Percentiles rank a stretch among this genome's conserved stretches.
Evolutionary conservation across 2,113 vertebrate species (phyloP).

Genomic region (Tupaia chinensis): DNA sequence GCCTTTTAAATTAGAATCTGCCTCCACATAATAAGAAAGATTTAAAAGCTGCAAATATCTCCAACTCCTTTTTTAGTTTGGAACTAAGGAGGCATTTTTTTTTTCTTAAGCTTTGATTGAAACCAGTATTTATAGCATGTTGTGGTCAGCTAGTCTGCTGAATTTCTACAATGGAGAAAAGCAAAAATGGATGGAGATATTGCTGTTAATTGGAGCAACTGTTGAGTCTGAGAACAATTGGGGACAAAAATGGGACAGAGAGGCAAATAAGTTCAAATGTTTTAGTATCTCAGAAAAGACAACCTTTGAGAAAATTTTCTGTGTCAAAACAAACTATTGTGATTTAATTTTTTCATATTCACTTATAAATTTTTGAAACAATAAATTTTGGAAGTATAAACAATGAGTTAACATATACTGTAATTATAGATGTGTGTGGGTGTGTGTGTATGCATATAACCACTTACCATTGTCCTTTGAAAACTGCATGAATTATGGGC

Average conservation of each 20-base stretch:
- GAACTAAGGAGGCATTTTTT: slow-evolving; percentile 23
- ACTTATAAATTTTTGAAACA: background rate
- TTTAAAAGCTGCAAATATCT: slow-evolving; percentile 61
- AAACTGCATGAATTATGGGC: too few relatives aligned
- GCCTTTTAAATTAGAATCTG: slow-evolving; percentile 64
- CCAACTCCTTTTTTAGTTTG: slow-evolving; percentile 4
- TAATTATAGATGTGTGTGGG: background rate
- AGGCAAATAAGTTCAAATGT: background rate
- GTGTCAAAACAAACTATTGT: background rate
- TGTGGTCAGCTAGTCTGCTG: slow-evolving; percentile 52
- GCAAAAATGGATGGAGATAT: slow-evolving; percentile 3
- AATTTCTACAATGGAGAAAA: slow-evolving; percentile 17
- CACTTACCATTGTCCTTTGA: too few relatives aligned
- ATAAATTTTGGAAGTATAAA: background rate
- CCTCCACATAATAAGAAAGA: slow-evolving; percentile 1
- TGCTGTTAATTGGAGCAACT: background rate
- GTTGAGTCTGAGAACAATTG: background rate
- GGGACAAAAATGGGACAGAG: slow-evolving; percentile 3
- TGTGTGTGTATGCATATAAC: too few relatives aligned
- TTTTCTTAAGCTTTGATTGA: slow-evolving; percentile 64
- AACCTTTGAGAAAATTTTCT: background rate
- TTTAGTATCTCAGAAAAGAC: background rate
- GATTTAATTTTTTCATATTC: background rate
- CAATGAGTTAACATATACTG: background rate
- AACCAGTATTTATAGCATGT: slow-evolving; percentile 60